A percentile compares a stretch with the other conserved stretches of the same genome.
phyloP scores from a whole-genome alignment of 1,140 invertebrate genomes.

The Meteorus sp. region DNA sequence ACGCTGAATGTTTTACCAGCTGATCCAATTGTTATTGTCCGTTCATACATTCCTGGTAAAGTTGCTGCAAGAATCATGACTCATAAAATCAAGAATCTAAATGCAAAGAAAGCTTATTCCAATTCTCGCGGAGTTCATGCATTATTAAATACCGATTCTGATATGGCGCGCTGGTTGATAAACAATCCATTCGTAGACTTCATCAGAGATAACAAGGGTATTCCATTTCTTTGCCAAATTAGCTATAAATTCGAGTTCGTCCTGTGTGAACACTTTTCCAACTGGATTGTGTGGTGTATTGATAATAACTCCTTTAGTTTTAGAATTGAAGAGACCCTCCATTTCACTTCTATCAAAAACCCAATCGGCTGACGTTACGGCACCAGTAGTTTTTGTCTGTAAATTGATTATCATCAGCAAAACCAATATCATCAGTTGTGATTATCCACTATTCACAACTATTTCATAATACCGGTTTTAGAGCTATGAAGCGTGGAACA shows the following conservation, averaged over 20 bases:
- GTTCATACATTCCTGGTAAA: conserved; percentile 95
- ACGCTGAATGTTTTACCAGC: conserved; percentile 98
- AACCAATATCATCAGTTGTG: neutral
- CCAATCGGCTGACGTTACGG: conserved; percentile 81
- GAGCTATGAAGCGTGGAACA: conserved; percentile 81
- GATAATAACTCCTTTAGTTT: conserved; percentile 94
- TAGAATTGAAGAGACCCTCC: conserved; percentile 78
- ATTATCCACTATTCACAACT: conserved; percentile 19
- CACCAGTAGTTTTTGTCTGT: conserved; percentile 52
- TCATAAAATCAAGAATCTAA: conserved; percentile 8
- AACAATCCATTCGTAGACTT: conserved; percentile 98
- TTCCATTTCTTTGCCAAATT: conserved; percentile 91
- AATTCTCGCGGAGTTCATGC: conserved; percentile 22
- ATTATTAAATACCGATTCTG: conserved; percentile 86
- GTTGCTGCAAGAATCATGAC: conserved; percentile 68
- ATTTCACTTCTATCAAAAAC: conserved; percentile 83
- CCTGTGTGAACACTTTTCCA: conserved; percentile 82
- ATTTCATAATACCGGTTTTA: conserved; percentile 72
- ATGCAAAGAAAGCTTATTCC: conserved; percentile 6
- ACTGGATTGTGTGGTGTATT: conserved; percentile 97
- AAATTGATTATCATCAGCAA: conserved; percentile 24
- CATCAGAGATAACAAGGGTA: conserved; percentile 89
- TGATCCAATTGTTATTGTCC: conserved; percentile 96
- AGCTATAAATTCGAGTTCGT: conserved; percentile 80
- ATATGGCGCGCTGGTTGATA: conserved; percentile 86